phyloP scores from a whole-genome alignment of 2,797 vertebrate genomes.

The Limnodromus scolopaceus region DNA sequence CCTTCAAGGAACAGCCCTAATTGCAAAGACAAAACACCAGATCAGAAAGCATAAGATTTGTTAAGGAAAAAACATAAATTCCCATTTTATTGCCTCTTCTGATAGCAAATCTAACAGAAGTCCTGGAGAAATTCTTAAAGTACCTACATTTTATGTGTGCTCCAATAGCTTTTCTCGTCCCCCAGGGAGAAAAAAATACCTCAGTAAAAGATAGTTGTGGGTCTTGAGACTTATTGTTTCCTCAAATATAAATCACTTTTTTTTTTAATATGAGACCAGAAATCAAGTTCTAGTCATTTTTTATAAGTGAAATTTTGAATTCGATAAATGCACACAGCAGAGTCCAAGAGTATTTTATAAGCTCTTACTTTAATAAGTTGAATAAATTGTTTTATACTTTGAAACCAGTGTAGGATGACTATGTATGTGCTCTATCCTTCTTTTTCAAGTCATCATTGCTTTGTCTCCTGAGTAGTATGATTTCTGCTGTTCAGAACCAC shows the following conservation, averaged over 20 bases:
- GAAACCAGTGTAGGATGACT: background rate
- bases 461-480: background rate
- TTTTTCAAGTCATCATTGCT: background rate
- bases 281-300: conserved; percentile 67
- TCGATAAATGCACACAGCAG: conserved; percentile 12
- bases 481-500: background rate
- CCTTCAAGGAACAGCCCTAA: conserved; percentile 51
- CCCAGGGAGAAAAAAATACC: conserved; percentile 36
- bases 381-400: conserved; percentile 30
- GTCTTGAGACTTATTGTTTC: conserved; percentile 67
- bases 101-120: conserved; percentile 63
- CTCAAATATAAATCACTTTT: conserved; percentile 67
- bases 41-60: conserved; percentile 64
- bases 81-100: conserved; percentile 57
- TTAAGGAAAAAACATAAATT: conserved; percentile 71
- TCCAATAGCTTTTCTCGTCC: conserved; percentile 64
- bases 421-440: background rate
- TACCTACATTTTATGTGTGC: conserved; percentile 64
- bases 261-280: background rate
- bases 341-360: conserved; percentile 38
- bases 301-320: conserved; percentile 47
- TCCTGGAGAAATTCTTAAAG: conserved; percentile 67
- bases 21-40: conserved; percentile 49
- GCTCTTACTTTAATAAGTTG: conserved; percentile 52
- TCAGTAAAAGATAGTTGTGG: conserved; percentile 35